Conservation (phyloP, 2,113 vertebrate species). For the Clarias batrachus region DNA sequence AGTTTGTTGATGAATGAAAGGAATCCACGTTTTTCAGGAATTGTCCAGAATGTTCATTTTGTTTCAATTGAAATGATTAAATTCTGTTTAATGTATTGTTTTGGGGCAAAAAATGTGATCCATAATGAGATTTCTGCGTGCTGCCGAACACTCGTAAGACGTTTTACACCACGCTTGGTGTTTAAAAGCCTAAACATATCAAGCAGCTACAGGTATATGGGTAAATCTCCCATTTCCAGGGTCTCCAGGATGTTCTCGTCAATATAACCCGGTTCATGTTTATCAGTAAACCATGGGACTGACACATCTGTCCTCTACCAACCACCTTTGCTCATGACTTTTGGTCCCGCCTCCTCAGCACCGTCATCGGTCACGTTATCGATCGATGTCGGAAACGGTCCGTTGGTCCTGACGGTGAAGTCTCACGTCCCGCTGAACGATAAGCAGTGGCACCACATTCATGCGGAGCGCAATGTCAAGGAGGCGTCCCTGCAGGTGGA, state of each 20-base stretch:
- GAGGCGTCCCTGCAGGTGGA: constrained; percentile 81
- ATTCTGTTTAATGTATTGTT: neutral
- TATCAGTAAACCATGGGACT: neutral
- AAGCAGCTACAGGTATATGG: neutral
- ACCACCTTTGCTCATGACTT: neutral
- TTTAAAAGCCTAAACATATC: neutral
- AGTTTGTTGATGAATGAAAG: neutral
- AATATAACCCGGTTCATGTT: neutral
- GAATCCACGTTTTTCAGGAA: neutral
- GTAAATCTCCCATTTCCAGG: neutral
- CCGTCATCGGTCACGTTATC: constrained; percentile 78
- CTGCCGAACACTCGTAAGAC: neutral
- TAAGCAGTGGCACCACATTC: constrained; percentile 82
- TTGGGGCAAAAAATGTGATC: neutral
- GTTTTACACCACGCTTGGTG: neutral
- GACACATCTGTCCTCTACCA: neutral
- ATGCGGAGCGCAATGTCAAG: constrained; percentile 81
- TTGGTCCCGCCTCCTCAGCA: constrained; percentile 64
- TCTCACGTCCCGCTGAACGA: constrained; percentile 78
- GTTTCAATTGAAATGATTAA: neutral
- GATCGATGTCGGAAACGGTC: constrained; percentile 81
- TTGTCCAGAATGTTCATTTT: neutral
- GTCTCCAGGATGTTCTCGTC: neutral
- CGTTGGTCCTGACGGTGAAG: constrained; percentile 68
- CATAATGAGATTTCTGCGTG: neutral